These are phyloP conservation scores for Acleris holmiana DNA, from an alignment of 2,888 invertebrate species.

Conservation along the genomic window DNA sequence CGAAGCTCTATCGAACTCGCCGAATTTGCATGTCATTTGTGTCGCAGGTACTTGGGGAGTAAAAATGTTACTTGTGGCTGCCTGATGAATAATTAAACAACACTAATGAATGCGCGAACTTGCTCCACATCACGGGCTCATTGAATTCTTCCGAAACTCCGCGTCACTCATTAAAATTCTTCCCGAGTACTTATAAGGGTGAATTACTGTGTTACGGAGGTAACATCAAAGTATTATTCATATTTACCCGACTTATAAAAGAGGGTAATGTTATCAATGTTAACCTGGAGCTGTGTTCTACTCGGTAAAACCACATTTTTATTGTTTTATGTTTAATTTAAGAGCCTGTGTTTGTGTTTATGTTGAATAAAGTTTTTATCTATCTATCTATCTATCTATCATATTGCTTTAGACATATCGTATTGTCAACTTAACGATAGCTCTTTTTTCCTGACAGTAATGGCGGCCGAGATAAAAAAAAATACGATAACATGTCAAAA, in stretches of 20 bases:
- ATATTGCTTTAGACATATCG: too few species aligned
- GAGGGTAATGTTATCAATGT: too few species aligned
- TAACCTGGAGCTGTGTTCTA: too few species aligned
- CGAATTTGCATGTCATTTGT: constrained; percentile 73
- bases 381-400: too few species aligned
- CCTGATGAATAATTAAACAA: constrained; percentile 75
- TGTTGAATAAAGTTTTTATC: too few species aligned
- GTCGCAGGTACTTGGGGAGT: constrained; percentile 56
- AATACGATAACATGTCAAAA: too few species aligned
- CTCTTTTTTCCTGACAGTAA: too few species aligned
- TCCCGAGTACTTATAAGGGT: constrained; percentile 46
- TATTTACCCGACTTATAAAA: neutral
- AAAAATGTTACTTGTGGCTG: constrained; percentile 62
- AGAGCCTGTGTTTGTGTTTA: too few species aligned
- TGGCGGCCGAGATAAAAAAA: too few species aligned
- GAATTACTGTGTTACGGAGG: constrained; percentile 43
- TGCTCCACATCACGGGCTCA: constrained; percentile 71
- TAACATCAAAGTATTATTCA: constrained; percentile 31
- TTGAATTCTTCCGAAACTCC: constrained; percentile 69
- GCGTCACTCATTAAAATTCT: constrained; percentile 66
- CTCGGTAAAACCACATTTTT: too few species aligned
- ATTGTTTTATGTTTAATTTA: too few species aligned
- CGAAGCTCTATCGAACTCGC: constrained; percentile 49
- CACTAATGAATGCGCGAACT: constrained; percentile 72
- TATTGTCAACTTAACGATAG: too few species aligned